Evolutionary conservation across 2,888 invertebrate genomes (phyloP).

Genomic region (Gisinianus flammeolus): DNA sequence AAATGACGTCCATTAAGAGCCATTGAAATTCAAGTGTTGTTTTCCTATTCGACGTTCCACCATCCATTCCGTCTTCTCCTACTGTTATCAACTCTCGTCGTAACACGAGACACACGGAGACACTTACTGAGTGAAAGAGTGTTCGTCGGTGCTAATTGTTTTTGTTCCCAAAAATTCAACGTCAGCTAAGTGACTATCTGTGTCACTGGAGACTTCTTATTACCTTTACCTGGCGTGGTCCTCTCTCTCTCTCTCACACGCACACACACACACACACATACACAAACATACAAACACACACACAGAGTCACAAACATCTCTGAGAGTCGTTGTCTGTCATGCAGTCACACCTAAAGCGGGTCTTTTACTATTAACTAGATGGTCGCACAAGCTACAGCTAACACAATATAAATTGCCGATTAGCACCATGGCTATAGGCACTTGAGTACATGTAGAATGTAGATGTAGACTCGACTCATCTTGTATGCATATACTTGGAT

Average conservation of each 20-base stretch:
- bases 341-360: background rate
- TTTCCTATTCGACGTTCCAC: background rate
- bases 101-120: slow-evolving; percentile 25
- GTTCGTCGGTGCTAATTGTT: slow-evolving; percentile 28
- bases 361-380: background rate
- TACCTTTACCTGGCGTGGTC: slow-evolving; percentile 18
- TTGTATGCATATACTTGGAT: background rate
- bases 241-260: background rate
- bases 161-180: slow-evolving; percentile 24
- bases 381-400: background rate
- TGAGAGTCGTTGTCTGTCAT: background rate
- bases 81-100: background rate
- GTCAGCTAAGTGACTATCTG: slow-evolving; percentile 34
- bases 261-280: background rate
- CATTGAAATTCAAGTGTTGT: slow-evolving; percentile 24
- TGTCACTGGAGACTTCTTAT: slow-evolving; percentile 37
- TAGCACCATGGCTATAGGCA: background rate
- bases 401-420: background rate
- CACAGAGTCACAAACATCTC: too few relatives aligned
- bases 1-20: slow-evolving; percentile 23
- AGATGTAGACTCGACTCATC: background rate
- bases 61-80: background rate
- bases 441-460: too few relatives aligned
- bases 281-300: background rate
- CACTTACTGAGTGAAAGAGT: background rate